Conservation (phyloP, 2,888 invertebrate genomes). For the Trichogramma evanescens region DNA sequence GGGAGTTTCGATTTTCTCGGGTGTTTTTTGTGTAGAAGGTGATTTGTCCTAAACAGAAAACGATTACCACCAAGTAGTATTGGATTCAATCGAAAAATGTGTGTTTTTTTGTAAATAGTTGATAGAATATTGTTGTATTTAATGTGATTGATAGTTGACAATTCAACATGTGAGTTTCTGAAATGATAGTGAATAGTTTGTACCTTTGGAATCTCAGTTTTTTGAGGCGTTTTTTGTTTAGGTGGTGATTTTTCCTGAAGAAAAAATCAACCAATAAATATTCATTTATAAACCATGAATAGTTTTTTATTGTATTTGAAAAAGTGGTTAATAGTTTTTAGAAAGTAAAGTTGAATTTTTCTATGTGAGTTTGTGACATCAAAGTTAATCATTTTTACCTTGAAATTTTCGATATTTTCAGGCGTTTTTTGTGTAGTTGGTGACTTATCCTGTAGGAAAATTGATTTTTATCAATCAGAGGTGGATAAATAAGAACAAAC, state of each 20-base stretch:
- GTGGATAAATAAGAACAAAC: too few relatives aligned
- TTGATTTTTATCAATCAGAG: too few relatives aligned
- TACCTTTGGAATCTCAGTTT: constrained; percentile 7
- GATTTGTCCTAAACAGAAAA: constrained; percentile 14
- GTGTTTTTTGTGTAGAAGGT: constrained; percentile 15
- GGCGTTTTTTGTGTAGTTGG: constrained; percentile 14
- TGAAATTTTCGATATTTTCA: constrained; percentile 26
- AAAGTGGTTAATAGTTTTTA: too few relatives aligned
- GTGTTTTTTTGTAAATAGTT: background rate
- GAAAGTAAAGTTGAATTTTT: too few relatives aligned
- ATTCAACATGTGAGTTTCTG: background rate
- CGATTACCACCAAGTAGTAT: too few relatives aligned
- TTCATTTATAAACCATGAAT: background rate
- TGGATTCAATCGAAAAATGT: background rate
- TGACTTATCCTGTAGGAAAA: constrained; percentile 16
- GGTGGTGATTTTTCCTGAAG: constrained; percentile 23
- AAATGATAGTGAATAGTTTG: background rate
- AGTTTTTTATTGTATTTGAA: background rate
- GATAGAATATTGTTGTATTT: background rate
- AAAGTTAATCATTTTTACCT: constrained; percentile 27
- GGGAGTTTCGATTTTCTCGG: constrained; percentile 25
- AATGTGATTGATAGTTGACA: background rate
- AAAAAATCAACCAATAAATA: background rate
- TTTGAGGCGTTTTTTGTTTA: constrained; percentile 15
- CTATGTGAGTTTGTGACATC: constrained; percentile 5